These are phyloP conservation scores for Pogonus chalceus DNA, from an alignment of 1,140 invertebrate genomes.

Conservation along the genomic window DNA sequence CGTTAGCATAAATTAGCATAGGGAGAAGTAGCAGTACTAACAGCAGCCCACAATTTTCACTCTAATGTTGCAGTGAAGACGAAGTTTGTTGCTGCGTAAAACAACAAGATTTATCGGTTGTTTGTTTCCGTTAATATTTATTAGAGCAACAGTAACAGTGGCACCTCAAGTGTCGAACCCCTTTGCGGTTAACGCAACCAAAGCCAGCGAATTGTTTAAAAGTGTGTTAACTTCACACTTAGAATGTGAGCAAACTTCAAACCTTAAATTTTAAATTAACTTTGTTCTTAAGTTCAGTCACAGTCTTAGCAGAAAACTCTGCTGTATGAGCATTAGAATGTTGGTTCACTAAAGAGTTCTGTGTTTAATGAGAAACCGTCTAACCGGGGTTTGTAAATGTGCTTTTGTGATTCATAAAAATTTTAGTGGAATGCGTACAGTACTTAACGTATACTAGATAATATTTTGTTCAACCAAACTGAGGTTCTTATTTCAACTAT, in stretches of 20 bases:
- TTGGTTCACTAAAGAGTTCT: background rate
- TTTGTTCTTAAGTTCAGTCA: background rate
- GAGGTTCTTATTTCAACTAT: too few species aligned
- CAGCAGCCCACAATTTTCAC: too few species aligned
- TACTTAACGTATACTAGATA: too few species aligned
- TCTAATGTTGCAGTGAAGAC: too few species aligned
- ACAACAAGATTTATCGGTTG: background rate
- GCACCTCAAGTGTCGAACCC: conserved; percentile 4
- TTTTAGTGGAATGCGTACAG: too few species aligned
- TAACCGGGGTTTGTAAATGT: too few species aligned
- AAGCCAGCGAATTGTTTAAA: conserved; percentile 2
- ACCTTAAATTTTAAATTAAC: background rate
- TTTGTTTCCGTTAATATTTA: conserved; percentile 2
- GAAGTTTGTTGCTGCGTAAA: background rate
- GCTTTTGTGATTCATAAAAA: too few species aligned
- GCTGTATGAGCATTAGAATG: too few species aligned
- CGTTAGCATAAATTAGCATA: too few species aligned
- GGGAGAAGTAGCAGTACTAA: too few species aligned
- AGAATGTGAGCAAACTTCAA: background rate
- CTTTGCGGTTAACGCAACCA: background rate
- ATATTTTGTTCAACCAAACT: too few species aligned
- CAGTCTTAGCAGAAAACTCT: too few species aligned
- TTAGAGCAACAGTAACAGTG: background rate
- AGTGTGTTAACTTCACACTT: background rate
- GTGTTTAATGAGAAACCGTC: background rate